These are phyloP conservation scores for Formica aserva DNA, from an alignment of 2,888 invertebrate genomes.

Conservation along the genomic window DNA sequence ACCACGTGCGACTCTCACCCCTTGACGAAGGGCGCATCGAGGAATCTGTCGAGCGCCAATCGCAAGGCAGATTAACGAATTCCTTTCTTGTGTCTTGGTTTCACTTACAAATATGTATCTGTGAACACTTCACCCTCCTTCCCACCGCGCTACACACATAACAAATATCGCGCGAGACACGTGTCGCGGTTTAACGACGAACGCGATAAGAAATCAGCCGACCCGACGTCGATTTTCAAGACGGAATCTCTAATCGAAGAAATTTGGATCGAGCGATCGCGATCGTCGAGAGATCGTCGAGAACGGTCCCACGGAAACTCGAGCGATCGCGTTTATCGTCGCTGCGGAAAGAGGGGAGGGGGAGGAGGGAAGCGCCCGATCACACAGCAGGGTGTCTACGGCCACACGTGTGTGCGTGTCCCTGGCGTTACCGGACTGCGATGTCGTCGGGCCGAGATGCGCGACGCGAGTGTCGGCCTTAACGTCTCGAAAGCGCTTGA, in stretches of 20 bases:
- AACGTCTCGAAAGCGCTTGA: constrained; percentile 80
- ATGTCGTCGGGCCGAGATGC: constrained; percentile 83
- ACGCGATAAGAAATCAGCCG: background rate
- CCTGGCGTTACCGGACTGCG: constrained; percentile 62
- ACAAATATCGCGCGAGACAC: constrained; percentile 29
- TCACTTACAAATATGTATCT: constrained; percentile 49
- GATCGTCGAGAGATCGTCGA: background rate
- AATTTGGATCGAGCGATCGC: background rate
- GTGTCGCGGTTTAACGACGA: constrained; percentile 21
- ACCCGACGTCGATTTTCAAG: background rate
- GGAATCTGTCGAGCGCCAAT: constrained; percentile 53
- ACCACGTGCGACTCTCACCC: constrained; percentile 68
- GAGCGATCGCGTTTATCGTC: background rate
- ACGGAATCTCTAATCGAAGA: background rate
- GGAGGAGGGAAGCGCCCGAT: background rate
- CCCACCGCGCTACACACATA: constrained; percentile 47
- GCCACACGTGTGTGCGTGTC: constrained; percentile 39
- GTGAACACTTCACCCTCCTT: constrained; percentile 60
- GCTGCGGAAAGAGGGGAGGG: background rate
- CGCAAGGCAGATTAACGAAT: constrained; percentile 36
- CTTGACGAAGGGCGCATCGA: constrained; percentile 69
- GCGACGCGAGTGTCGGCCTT: constrained; percentile 84
- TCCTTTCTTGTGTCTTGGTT: constrained; percentile 45
- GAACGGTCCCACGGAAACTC: background rate
- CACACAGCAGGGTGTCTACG: background rate